A percentile compares a stretch with the other conserved stretches of the same genome.
Conservation (phyloP, 2,888 invertebrate species). For the Seladonia tumulorum region DNA sequence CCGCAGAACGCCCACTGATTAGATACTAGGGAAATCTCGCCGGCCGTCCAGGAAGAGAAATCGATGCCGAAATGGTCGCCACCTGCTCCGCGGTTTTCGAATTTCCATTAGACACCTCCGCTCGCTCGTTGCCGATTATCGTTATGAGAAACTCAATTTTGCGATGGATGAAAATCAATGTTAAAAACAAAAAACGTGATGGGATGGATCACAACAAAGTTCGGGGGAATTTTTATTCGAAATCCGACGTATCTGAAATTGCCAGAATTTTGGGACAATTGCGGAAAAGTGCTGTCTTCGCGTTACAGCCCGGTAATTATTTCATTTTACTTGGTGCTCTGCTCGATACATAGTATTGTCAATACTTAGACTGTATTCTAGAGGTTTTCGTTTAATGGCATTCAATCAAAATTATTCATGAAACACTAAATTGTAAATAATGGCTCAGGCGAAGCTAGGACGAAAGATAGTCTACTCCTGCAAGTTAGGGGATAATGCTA, state of each 20-base stretch:
- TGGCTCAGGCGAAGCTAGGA: not conserved
- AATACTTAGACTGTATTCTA: not conserved
- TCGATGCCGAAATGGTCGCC: constrained; percentile 71
- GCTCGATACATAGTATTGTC: not conserved
- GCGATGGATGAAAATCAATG: not conserved
- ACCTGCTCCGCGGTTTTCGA: constrained; percentile 41
- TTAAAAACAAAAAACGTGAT: not conserved
- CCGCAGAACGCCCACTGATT: constrained; percentile 82
- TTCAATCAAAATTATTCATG: not conserved
- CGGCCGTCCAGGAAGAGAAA: constrained; percentile 67
- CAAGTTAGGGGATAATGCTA: not conserved
- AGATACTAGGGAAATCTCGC: constrained; percentile 75
- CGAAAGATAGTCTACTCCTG: not conserved
- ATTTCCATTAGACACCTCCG: constrained; percentile 23
- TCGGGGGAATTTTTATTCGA: no score
- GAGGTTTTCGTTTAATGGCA: not conserved
- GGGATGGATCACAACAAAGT: no score
- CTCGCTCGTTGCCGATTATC: not conserved
- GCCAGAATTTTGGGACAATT: no score
- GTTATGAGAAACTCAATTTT: not conserved
- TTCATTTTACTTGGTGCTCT: no score
- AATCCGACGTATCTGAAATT: no score
- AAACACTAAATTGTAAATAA: not conserved
- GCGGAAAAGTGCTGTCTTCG: no score
- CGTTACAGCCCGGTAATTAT: no score